These are phyloP conservation scores for Epinephelus awoara DNA, from an alignment of 2,797 vertebrate genomes.

Conservation along the genomic window DNA sequence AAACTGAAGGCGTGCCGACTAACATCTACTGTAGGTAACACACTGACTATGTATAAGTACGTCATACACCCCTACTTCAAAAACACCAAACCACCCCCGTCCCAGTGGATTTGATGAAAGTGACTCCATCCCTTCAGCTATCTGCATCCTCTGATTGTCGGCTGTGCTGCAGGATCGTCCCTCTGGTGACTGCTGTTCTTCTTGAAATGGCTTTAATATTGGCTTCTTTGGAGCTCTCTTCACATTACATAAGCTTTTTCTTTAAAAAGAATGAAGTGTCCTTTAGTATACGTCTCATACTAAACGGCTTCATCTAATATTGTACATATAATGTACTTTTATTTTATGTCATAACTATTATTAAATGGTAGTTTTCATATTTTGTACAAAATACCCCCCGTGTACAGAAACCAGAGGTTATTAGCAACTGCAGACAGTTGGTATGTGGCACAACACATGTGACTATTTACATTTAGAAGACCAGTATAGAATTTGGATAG, in stretches of 20 bases:
- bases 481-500: slow-evolving; percentile 79
- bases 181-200: slow-evolving; percentile 84
- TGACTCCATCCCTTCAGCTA: slow-evolving; percentile 27
- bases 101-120: slow-evolving; percentile 28
- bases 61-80: too few species aligned
- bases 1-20: too few species aligned
- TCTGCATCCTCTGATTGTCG: slow-evolving; percentile 27
- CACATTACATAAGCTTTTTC: slow-evolving; percentile 80
- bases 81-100: too few species aligned
- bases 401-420: slow-evolving; percentile 95
- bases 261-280: slow-evolving; percentile 89
- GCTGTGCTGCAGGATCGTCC: slow-evolving; percentile 24
- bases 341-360: slow-evolving; percentile 93
- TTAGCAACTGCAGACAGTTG: slow-evolving; percentile 91
- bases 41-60: too few species aligned
- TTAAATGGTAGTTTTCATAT: slow-evolving; percentile 91
- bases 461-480: slow-evolving; percentile 88
- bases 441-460: slow-evolving; percentile 91
- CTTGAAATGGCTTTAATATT: slow-evolving; percentile 86
- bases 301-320: slow-evolving; percentile 92
- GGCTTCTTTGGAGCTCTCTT: slow-evolving; percentile 83
- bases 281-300: slow-evolving; percentile 92
- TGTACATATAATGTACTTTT: slow-evolving; percentile 99
- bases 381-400: slow-evolving; percentile 95
- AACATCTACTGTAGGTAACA: too few species aligned